A percentile compares a stretch with the other conserved stretches of the same genome.
phyloP scores from a whole-genome alignment of 2,113 vertebrate genomes.

The Ictalurus punctatus region DNA sequence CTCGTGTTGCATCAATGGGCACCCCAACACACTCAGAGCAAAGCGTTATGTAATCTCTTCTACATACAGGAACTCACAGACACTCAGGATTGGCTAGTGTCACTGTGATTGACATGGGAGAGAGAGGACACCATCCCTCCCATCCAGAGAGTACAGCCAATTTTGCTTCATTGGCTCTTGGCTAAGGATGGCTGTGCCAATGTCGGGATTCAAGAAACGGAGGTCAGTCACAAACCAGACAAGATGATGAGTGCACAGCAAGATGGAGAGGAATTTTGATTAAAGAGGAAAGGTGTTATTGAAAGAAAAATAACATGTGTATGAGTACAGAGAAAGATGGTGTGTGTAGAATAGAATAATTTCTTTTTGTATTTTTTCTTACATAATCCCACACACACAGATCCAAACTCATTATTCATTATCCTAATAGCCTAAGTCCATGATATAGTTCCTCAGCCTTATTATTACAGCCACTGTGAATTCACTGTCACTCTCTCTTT shows the following conservation, averaged over 20 bases:
- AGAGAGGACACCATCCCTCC: background rate
- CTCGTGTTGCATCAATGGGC: background rate
- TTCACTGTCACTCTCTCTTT: background rate
- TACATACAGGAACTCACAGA: background rate
- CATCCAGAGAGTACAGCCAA: background rate
- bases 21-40: no score
- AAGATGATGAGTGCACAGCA: background rate
- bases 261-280: constrained; percentile 17
- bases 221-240: constrained; percentile 1
- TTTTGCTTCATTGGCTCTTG: no score
- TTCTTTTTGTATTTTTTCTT: background rate
- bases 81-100: background rate
- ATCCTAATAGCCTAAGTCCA: background rate
- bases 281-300: background rate
- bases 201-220: background rate
- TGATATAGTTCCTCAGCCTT: background rate
- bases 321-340: background rate
- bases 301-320: background rate
- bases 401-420: background rate
- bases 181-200: no score
- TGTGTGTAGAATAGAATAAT: background rate
- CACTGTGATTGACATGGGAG: background rate
- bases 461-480: background rate
- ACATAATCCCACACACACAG: background rate
- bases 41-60: no score